Evolutionary conservation across 2,113 vertebrate genomes (phyloP).

Genomic region (Sinosuthora webbiana): DNA sequence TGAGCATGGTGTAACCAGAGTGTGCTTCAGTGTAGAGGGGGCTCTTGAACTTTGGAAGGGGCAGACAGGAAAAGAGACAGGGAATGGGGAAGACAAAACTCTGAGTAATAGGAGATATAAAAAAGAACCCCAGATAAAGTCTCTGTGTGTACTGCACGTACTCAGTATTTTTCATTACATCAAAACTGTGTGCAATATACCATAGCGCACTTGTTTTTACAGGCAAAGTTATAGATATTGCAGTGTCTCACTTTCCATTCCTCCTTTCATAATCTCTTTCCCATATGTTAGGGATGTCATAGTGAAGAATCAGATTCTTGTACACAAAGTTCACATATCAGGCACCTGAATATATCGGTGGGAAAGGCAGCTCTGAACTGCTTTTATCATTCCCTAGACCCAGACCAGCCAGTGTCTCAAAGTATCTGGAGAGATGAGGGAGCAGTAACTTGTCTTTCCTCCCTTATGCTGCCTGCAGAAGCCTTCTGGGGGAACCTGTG

Average conservation of each 20-base stretch:
- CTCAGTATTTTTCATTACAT: neutral
- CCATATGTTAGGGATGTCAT: neutral
- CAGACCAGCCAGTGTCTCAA: neutral
- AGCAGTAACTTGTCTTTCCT: neutral
- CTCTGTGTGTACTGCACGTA: rapidly evolving
- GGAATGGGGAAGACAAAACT: neutral
- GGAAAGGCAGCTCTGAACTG: neutral
- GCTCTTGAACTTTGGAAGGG: neutral
- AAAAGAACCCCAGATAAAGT: neutral
- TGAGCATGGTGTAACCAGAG: neutral
- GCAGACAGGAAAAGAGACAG: neutral
- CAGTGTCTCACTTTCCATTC: neutral
- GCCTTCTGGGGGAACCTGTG: neutral
- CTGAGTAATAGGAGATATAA: neutral
- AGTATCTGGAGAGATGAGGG: neutral
- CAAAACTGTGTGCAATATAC: neutral
- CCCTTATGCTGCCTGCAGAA: neutral
- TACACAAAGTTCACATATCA: neutral
- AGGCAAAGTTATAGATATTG: neutral
- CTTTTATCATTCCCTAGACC: neutral
- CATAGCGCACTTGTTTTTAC: neutral
- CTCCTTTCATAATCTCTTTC: neutral
- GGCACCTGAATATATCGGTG: neutral
- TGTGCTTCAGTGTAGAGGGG: neutral
- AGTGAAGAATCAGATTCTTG: neutral